Base-by-base conservation (phyloP, 2,888 invertebrate genomes). In the Papilio gigon region DNA sequence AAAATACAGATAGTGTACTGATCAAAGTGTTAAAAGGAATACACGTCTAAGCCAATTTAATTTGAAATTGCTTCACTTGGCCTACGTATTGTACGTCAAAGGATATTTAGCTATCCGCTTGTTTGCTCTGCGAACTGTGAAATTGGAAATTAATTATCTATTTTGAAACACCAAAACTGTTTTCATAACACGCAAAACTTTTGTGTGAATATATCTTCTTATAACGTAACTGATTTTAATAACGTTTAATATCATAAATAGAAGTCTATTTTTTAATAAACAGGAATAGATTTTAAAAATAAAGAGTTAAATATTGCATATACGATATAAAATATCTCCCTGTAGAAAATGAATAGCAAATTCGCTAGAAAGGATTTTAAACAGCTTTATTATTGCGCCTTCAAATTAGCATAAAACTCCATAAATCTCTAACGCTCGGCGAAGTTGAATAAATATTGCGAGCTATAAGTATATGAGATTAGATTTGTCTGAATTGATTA, bases 401-500 rank as follows among this genome's bases (percentile, higher is more conserved):
- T 60, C 25, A 65, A 22, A 67, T 67, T 61, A 67, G n/a, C 67
- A 61, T 62, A 50, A 50, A 60, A 40, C 50, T 40, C 17, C 60
- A 37, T 30, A 67, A 50, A 50, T 42, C 22, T 47, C 47, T 25
- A n/a, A 20, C n/a, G 50, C 50, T 47, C 30, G 53, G n/a, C 37
- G 11, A 44, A 30, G 53, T 53, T 30, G 47, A 50, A 67, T 50
- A 67, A 56, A 62, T 53, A 50, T 67, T 67, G 27, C n/a, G 40
- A 53, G 50, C n/a, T 53, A 53, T n/a, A 33, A 14, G 35, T 47
- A 47, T 58, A 47, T 47, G 27, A 64, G 60, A 64, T 59, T 50
- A 25, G 33, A 50, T 81, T 81, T 80, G 77, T 81, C 82, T 75
- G 74, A 71, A 81, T 83, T 84, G 80, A 84, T 84, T 81, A 77